Base-by-base conservation (phyloP, 2,113 vertebrate species). In the Typhlomys cinereus region DNA sequence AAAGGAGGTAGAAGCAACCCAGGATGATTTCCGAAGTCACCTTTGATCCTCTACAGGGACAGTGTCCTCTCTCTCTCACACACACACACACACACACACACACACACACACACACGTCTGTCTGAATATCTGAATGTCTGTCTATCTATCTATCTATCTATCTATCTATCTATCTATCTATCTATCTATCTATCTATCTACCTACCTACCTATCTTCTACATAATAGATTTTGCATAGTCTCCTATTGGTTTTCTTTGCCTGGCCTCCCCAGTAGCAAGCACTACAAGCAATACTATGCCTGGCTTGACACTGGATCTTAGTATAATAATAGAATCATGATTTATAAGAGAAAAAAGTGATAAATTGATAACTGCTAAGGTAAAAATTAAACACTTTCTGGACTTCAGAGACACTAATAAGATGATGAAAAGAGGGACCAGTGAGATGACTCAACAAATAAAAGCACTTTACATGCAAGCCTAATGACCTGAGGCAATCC, bases 381-480 rank as follows among this genome's bases (percentile, higher is more conserved):
- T 87, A n/a, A 93, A 92, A 89, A 66, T 57, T 88, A 75, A 92
- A 89, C 11, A 76, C 46, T 54, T n/a, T 27, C n/a, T 6, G 46
- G 21, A 13, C 14, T 92, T 41, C 62, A 86, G 83, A 84, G 18
- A 14, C 8, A 64, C 39, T 39, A 78, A 34, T 27, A 89, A 64
- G 62, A 89, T 78, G 88, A 84, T 85, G 27, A 71, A 84, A 86
- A n/a, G n/a, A n/a, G n/a, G n/a, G n/a, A n/a, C n/a, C n/a, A n/a
- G n/a, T n/a, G n/a, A n/a, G n/a, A n/a, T n/a, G n/a, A n/a, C n/a
- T n/a, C n/a, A n/a, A n/a, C n/a, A n/a, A n/a, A n/a, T n/a, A n/a
- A n/a, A n/a, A n/a, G n/a, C n/a, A n/a, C n/a, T n/a, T n/a, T n/a
- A n/a, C n/a, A n/a, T n/a, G n/a, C n/a, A n/a, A n/a, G n/a, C n/a